Base-by-base conservation (phyloP, 2,888 invertebrate genomes). In the Halocaridina rubra region DNA sequence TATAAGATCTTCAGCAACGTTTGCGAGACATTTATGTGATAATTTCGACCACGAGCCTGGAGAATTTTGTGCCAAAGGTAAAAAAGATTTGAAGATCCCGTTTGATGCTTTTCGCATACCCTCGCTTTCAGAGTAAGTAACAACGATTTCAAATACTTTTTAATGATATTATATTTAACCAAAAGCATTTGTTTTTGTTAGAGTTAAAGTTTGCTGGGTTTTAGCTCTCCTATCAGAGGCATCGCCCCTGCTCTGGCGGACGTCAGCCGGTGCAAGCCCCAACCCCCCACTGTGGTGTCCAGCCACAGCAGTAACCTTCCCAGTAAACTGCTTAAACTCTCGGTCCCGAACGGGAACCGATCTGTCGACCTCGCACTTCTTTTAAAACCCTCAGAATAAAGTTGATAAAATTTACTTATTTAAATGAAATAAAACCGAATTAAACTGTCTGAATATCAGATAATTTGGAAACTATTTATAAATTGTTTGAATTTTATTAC, bases 41-140 rank as follows among this genome's bases (percentile, higher is more conserved):
- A 79, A 30, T 32, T n/a, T 86, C 72, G 79, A 81, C 46, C 57
- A 86, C 4, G 32, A 57, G 33, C 16, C 3, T 61, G 3, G 39
- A 27, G n/a, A 78, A 19, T 39, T 19, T 19, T 13, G 78, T 67
- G 33, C 24, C 7, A 32, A 27, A 16, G 32, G 30, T 30, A 3
- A 10, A 19, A 67, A 67, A 7, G 13, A 3, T 1, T 19, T 16
- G 3, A 22, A 32, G 30, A 19, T 76, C 53, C 77, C 77, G 2
- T 16, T 67, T 16, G 22, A 24, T 13, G 5, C 24, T 8, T 67
- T 53, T 13, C 19, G 4, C 53, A 53, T 53, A 2, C 53, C 53
- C 4, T 53, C 53, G 2, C 53, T n/a, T 13, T 16, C 19, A 0
- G 53, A 53, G 53, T 53, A 53, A n/a, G 75, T 81, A 19, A 30